Base-by-base conservation (phyloP, 1,140 invertebrate genomes). In the Diachasma alloeum region DNA sequence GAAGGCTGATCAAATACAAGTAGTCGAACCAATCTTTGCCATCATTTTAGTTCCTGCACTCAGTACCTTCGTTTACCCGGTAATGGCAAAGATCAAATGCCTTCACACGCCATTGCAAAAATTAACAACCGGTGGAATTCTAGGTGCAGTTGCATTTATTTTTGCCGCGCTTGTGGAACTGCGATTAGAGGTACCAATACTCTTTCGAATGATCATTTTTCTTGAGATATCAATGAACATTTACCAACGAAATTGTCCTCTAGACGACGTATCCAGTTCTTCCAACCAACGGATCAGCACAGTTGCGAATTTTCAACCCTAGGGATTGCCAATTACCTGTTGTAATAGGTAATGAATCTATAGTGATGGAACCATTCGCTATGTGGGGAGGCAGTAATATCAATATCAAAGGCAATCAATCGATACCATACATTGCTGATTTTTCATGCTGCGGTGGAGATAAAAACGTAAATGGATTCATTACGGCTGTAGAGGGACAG, bases 291-390 rank as follows among this genome's bases (percentile, higher is more conserved):
- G 92, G 91, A 15, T 84, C 92, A 22, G 90, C 91, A 0, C 94
- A 96, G 85, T 70, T 96, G 39, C 90, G 94, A 74, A 88, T 96
- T 72, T 95, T 93, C 80, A 97, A 97, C 83, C 88, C 91, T 0
- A 85, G 92, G 10, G 79, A 88, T 72, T 92, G 91, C 67, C 11
- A 26, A 0, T 84, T 90, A 56, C 19, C 15, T 0, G 72, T 90
- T 37, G 22, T 63, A 0, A 76, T 82, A 11, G 63, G 77, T 44
- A 74, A 81, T 63, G 0, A 72, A 0, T 39, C 10, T 0, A 82
- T 87, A 13, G 15, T 26, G 0, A 59, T 92, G 6, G 42, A 83
- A 3, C 11, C 80, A 0, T 10, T 87, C 10, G 77, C 72, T 4
- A 83, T 86, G 73, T 90, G 83, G 78, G 78, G 80, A 11, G 79